Evolutionary conservation across 1,140 invertebrate genomes (phyloP), one percentile per base, ranked within the genome.

Genomic region (Ceratoteleas bidentatus): DNA sequence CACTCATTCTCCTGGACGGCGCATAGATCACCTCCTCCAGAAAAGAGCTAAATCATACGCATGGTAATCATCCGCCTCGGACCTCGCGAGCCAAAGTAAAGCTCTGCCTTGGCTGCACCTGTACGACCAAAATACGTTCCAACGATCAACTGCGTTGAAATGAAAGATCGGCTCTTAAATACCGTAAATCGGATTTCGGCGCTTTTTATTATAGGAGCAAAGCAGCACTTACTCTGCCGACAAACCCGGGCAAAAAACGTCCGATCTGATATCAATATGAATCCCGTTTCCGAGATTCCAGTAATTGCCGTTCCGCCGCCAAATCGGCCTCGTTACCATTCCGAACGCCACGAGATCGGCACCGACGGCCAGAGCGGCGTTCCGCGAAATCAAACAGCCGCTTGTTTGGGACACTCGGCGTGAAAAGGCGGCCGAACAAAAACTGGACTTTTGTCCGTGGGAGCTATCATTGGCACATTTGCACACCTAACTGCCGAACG

Each of bases 381-480:
- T 69, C 49, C 10, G 74, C 13, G 54, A 78, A 83, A 73, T 78
- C 69, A 77, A 70, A 75, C 76, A 62, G 72, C 74, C 80, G 52
- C 72, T 87, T 87, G 74, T 57, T 58, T 69, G 70, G 32, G 68
- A 81, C 64, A 75, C 36, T 7, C 38, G 15, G n/a, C 58, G 53
- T 24, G 11, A 60, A 62, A 61, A 68, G 38, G 38, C 0, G 34
- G 24, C 8, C 34, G 6, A 52, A 52, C 54, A 40, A 74, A 74
- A 56, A 33, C 15, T 6, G 13, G 60, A 83, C 49, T 73, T 78
- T 65, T 74, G 70, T 83, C 47, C 40, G 61, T 82, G 49, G 64
- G 61, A 81, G 76, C 87, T 88, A 88, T 88, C 85, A 87, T 88
- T 87, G 86, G 84, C 87, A 88, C 86, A 87, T 90, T 90, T 89